Evolutionary conservation across 2,113 vertebrate genomes (phyloP).

Genomic region (Alexandromys fortis): DNA sequence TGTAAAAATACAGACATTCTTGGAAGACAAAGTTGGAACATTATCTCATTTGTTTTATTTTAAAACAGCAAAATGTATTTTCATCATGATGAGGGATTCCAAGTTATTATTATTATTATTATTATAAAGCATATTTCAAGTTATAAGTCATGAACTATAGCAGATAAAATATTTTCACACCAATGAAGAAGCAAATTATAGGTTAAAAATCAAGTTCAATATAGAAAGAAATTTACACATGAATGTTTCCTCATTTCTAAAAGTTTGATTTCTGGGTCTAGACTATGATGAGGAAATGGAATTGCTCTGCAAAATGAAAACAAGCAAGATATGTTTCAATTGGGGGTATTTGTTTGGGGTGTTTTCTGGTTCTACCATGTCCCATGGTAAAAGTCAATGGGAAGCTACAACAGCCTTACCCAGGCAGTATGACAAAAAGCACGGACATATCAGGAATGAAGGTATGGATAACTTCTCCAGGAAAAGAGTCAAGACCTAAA

Average conservation of each 20-base stretch:
- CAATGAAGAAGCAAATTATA: neutral
- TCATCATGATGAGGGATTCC: neutral
- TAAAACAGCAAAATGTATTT: neutral
- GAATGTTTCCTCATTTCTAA: neutral
- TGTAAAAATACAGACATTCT: neutral
- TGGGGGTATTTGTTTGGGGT: neutral
- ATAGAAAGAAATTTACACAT: no score
- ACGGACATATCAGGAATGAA: neutral
- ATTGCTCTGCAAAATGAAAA: neutral
- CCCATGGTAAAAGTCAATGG: neutral
- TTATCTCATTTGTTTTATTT: neutral
- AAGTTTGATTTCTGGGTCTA: neutral
- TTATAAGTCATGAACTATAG: neutral
- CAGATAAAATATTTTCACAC: neutral
- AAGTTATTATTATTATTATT: neutral
- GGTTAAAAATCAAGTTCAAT: neutral
- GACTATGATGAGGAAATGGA: neutral
- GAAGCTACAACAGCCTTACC: neutral
- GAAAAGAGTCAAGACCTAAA: neutral
- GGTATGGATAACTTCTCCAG: neutral
- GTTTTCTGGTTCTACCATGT: neutral
- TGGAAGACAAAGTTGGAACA: neutral
- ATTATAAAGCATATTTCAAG: neutral
- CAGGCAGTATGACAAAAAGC: neutral
- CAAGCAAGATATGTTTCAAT: neutral